These are phyloP conservation scores for Hippoglossus stenolepis DNA, from an alignment of 2,113 vertebrate species.

Conservation along the genomic window DNA sequence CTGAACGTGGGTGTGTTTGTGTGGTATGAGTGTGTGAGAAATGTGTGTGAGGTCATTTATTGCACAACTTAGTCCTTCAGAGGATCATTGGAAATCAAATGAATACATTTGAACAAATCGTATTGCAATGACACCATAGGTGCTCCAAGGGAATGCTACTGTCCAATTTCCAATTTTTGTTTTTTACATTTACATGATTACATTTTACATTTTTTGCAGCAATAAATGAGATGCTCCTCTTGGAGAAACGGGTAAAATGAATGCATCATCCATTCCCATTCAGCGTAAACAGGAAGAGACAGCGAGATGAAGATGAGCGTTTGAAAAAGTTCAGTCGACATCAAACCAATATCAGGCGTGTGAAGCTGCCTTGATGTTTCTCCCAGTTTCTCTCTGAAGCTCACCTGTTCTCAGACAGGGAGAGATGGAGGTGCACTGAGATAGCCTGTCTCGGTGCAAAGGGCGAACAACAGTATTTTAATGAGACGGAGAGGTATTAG, in stretches of 20 bases:
- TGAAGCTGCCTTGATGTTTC: constrained; percentile 45
- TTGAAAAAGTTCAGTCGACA: constrained; percentile 27
- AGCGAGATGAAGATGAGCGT: background rate
- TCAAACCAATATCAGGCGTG: constrained; percentile 44
- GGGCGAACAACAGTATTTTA: constrained; percentile 20
- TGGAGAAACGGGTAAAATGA: background rate
- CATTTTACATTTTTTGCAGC: background rate
- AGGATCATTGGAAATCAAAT: constrained; percentile 26
- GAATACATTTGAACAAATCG: background rate
- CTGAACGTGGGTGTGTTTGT: constrained; percentile 52
- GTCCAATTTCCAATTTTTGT: background rate
- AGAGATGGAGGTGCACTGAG: constrained; percentile 14
- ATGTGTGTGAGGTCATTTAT: constrained; percentile 36
- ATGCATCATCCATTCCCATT: background rate
- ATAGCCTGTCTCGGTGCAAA: constrained; percentile 24
- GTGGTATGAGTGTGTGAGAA: constrained; percentile 17
- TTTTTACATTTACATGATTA: background rate
- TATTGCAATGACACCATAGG: no score
- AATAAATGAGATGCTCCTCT: no score
- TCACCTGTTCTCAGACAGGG: constrained; percentile 28
- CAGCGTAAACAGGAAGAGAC: constrained; percentile 7
- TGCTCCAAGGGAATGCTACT: no score
- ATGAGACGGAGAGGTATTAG: constrained; percentile 5
- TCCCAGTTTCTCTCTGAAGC: constrained; percentile 39
- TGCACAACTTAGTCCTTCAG: constrained; percentile 25